Conservation (phyloP, 2,113 vertebrate species). For the Paracanthobrama guichenoti region DNA sequence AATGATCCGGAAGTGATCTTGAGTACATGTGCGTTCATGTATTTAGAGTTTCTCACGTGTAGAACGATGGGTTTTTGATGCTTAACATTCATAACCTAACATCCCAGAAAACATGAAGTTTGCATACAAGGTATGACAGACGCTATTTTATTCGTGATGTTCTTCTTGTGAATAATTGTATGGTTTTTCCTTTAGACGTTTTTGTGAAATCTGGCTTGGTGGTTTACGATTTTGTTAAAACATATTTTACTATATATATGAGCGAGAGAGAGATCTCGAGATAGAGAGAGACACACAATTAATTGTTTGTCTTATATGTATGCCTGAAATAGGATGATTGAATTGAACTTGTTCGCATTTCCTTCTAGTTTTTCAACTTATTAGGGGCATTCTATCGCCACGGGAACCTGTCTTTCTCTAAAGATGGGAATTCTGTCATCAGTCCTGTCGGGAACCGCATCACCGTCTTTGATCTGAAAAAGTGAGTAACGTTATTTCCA, state of each 20-base stretch:
- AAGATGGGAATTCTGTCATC: slow-evolving; percentile 85
- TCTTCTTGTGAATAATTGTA: not conserved
- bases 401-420: slow-evolving; percentile 88
- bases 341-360: not conserved
- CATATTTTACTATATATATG: not conserved
- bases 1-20: slow-evolving; percentile 43
- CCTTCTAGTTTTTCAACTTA: slow-evolving; percentile 88
- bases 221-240: not conserved
- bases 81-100: not conserved
- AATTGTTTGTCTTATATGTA: not conserved
- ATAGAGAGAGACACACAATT: too few species aligned
- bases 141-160: not conserved
- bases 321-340: not conserved
- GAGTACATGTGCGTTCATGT: not conserved
- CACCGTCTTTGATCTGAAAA: slow-evolving; percentile 90
- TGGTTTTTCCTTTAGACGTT: not conserved
- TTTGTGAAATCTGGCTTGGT: not conserved
- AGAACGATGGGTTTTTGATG: not conserved
- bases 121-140: slow-evolving; percentile 72
- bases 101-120: slow-evolving; percentile 74
- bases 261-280: too few species aligned
- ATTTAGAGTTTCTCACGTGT: not conserved
- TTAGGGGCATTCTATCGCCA: slow-evolving; percentile 91
- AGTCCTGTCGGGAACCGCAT: slow-evolving; percentile 94
- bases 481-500: slow-evolving; percentile 72